Percentiles rank a stretch among this genome's conserved stretches.
These are phyloP conservation scores for Drosophila lacicola DNA, from an alignment of 2,888 invertebrate species.

Conservation along the genomic window DNA sequence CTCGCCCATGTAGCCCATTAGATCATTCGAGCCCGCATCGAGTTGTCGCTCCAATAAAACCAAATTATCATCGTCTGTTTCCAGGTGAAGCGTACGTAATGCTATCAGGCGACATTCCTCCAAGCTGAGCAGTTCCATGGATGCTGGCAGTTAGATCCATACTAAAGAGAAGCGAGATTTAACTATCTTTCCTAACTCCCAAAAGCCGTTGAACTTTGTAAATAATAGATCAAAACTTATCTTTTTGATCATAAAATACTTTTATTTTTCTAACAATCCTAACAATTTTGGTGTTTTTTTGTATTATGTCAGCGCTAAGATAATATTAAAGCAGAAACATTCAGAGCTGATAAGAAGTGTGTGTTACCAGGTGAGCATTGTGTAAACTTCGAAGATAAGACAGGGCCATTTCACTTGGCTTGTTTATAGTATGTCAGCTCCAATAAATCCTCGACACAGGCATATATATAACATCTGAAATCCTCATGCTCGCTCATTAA, in stretches of 20 bases:
- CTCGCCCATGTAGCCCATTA: constrained; percentile 83
- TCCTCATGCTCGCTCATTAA: constrained; percentile 60
- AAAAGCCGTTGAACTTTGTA: not conserved
- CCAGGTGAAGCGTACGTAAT: constrained; percentile 53
- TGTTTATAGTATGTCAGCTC: constrained; percentile 58
- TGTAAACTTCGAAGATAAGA: constrained; percentile 15
- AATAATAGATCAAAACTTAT: constrained; percentile 5
- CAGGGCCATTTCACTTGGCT: constrained; percentile 12
- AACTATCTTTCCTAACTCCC: not conserved
- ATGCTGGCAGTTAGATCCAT: not conserved
- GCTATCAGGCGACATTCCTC: constrained; percentile 72
- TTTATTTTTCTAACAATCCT: not conserved
- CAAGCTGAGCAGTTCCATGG: constrained; percentile 52
- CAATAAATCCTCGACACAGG: constrained; percentile 77
- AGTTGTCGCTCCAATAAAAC: constrained; percentile 54
- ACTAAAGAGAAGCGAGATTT: constrained; percentile 17
- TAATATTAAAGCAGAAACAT: constrained; percentile 2
- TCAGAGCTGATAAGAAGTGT: constrained; percentile 37
- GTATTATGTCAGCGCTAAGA: constrained; percentile 38
- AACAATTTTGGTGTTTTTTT: constrained; percentile 1
- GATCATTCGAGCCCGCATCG: constrained; percentile 59
- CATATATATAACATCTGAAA: constrained; percentile 66
- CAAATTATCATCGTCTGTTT: constrained; percentile 38
- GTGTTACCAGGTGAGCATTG: constrained; percentile 34
- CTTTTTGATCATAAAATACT: not conserved